Base-by-base conservation (phyloP, 2,113 vertebrate species). In the Maccullochella peelii region DNA sequence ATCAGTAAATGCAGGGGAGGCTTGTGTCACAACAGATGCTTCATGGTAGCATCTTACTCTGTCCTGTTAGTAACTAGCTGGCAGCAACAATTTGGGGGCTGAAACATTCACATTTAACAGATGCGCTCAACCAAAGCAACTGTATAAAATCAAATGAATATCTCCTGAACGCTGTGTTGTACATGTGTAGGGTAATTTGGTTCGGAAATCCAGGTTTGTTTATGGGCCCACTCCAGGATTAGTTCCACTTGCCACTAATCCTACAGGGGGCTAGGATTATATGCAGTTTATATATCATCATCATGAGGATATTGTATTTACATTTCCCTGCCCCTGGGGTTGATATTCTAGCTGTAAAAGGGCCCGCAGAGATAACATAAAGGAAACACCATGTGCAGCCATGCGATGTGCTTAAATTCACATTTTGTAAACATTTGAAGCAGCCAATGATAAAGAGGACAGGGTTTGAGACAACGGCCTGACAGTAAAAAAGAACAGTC, bases 1-100 rank as follows among this genome's bases (percentile, higher is more conserved):
- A 85, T 27, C 83, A 85, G 88, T 75, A 75, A 77, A 85, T 11
- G 63, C 73, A 83, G 59, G 23, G 55, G 63, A 82, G 63, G 54
- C 77, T 49, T 10, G 1, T 81, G 80, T 85, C 86, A 90, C 71
- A 79, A 59, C 81, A 89, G 73, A 90, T 47, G 70, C 52, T 80
- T 52, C 21, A 21, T 44, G 25, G 65, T 25, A 4, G 44, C 54
- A 11, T 77, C 30, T 27, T 25, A 65, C 69, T 55, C 20, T 1
- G 1, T 74, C 71, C 69, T 74, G 69, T 71, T 57, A 58, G 62
- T 8, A 62, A 52, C 33, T 4, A 27, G 55, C 78, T 52, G 15
- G 62, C 65, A 63, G 59, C 52, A 61, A 59, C 54, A 47, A 49
- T 49, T 52, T 52, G 74, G 38, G 4, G 73, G 42, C 74, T 23